Evolutionary conservation across 2,797 vertebrate species (phyloP), one percentile per base, ranked within the genome.

Genomic region (Taenioides sp.): DNA sequence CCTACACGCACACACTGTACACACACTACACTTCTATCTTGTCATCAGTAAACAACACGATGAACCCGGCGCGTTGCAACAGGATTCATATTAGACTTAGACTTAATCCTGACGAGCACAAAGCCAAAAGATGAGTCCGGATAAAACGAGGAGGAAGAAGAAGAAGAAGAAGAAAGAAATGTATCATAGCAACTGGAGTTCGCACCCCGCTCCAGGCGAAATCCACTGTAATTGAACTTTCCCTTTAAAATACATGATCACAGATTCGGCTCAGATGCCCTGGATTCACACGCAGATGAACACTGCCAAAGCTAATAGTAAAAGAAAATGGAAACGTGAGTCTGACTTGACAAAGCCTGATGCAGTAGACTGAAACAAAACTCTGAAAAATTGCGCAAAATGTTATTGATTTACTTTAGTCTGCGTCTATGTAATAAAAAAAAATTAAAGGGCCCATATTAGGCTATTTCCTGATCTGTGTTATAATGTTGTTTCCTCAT

Each of bases 111-210:
- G 25, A 47, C 23, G 31, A 62, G 40, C 54, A 23, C 34, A 59
- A 58, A 73, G 43, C 47, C 31, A 37, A 27, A 52, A 73, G 66
- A 73, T 40, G 55, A 7, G 54, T 76, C 76, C 57, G 71, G 73
- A 81, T 47, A 25, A 34, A 68, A 73, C 37, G 54, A 61, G 28
- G 67, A 40, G 28, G 63, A 69, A 65, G 65, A 27, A 27, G 2
- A 59, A 63, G 63, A 69, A 65, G 65, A 27, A 27, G 2, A 59
- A 63, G 67, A 65, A 69, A 28, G 49, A 74, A 72, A 74, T 69
- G 84, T 88, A 85, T 88, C 86, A 76, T 88, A 89, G 86, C 86
- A 90, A 89, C 84, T 73, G 60, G 73, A 85, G 84, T 85, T 82
- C 65, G 60, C 71, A 73, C 71, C 74, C 66, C 16, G 68, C 87